These are phyloP conservation scores for Solea solea DNA, from an alignment of 2,113 vertebrate genomes.

Conservation along the genomic window DNA sequence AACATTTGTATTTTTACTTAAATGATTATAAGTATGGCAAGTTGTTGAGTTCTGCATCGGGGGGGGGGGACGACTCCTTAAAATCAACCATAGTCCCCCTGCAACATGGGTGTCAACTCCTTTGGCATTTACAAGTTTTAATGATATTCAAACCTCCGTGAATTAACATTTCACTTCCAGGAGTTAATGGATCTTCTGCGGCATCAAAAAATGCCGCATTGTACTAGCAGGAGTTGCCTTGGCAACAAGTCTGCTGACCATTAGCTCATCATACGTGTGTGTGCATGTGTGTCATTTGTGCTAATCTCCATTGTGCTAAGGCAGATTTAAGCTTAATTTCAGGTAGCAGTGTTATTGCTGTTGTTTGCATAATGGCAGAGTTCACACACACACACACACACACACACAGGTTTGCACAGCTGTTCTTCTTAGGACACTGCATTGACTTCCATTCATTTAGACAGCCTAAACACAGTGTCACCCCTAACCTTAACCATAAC, in stretches of 20 bases:
- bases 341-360: conserved; percentile 39
- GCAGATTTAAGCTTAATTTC: conserved; percentile 31
- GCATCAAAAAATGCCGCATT: conserved; percentile 21
- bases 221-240: conserved; percentile 46
- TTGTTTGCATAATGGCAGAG: background rate
- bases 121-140: background rate
- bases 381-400: too few species aligned
- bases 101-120: background rate
- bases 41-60: too few species aligned
- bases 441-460: too few species aligned
- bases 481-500: too few species aligned
- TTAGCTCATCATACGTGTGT: conserved; percentile 31
- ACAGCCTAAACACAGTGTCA: too few species aligned
- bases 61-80: too few species aligned
- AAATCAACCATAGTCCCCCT: too few species aligned
- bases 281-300: conserved; percentile 18
- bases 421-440: too few species aligned
- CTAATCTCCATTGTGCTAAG: conserved; percentile 29
- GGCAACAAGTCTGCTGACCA: conserved; percentile 58
- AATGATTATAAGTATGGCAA: too few species aligned
- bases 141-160: conserved; percentile 22
- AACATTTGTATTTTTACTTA: too few species aligned
- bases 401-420: too few species aligned
- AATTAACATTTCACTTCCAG: conserved; percentile 14
- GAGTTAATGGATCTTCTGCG: conserved; percentile 14